Base-by-base conservation (phyloP, 2,888 invertebrate genomes). In the Megastigmus dorsalis region DNA sequence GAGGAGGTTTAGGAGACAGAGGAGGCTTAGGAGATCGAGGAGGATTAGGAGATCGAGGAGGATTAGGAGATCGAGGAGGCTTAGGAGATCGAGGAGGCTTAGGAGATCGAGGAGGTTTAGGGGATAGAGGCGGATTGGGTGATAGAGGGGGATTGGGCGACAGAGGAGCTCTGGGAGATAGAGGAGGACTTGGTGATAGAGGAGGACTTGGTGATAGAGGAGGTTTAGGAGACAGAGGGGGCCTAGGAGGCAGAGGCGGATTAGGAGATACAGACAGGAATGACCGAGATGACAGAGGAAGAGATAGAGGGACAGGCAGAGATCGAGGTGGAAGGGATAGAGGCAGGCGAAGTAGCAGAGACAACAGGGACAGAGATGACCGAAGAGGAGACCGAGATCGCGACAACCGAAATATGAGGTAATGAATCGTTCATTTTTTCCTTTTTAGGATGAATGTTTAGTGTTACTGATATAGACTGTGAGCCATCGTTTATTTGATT, bases 381-480 rank as follows among this genome's bases (percentile, higher is more conserved):
- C 84, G 83, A 48, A 81, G 83, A 80, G 81, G 89, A 77, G 88
- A 83, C 84, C 71, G 88, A 83, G 77, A 79, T 84, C 66, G 88
- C 7, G 84, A 86, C 41, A 52, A 43, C 50, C 26, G 74, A 9
- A 65, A 76, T 4, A 59, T 74, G 66, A 72, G 76, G 76, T 75
- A 55, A 45, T 15, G 7, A 0, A 26, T 48, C 28, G n/a, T 41
- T 26, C 33, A 36, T 38, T 43, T 45, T 50, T 26, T 52, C 18
- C 18, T 15, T 28, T 38, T 38, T 52, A 23, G 2, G 23, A 41
- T 36, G 7, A 13, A 15, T 15, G 5, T 66, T 28, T 28, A 26
- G 7, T 28, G n/a, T 18, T 38, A 6, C 28, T 20, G n/a, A 26
- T 48, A 48, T 45, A 7, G 18, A 48, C 26, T 28, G n/a, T n/a